These are phyloP conservation scores for Todus mexicanus DNA, from an alignment of 2,797 vertebrate species.

Conservation along the genomic window DNA sequence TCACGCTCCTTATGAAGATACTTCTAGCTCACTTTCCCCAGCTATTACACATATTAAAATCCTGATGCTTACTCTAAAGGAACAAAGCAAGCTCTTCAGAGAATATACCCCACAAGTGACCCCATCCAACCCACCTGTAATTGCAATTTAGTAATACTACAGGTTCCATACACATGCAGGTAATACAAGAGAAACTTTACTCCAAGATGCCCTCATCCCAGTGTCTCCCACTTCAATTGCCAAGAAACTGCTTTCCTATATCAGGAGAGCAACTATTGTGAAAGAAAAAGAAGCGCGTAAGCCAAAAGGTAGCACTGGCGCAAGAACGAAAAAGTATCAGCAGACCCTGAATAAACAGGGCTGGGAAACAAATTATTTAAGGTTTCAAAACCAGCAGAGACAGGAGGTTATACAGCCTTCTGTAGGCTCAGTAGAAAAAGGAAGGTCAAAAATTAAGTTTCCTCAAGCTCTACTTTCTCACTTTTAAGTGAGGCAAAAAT, in stretches of 20 bases:
- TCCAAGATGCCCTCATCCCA: neutral
- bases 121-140: neutral
- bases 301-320: neutral
- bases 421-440: neutral
- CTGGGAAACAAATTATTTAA: neutral
- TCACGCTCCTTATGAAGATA: neutral
- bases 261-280: neutral
- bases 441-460: neutral
- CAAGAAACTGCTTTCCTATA: neutral
- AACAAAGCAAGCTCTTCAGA: neutral
- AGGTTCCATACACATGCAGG: neutral
- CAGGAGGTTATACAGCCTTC: neutral
- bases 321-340: neutral
- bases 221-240: neutral
- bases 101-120: neutral
- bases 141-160: neutral
- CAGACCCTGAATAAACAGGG: neutral
- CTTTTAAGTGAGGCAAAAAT: neutral
- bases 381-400: neutral
- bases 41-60: neutral
- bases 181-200: neutral
- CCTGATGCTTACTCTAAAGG: neutral
- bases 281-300: neutral
- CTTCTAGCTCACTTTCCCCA: neutral
- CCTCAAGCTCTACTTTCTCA: neutral